These are phyloP conservation scores for Cotesia congregata DNA, from an alignment of 2,888 invertebrate genomes.

Conservation along the genomic window DNA sequence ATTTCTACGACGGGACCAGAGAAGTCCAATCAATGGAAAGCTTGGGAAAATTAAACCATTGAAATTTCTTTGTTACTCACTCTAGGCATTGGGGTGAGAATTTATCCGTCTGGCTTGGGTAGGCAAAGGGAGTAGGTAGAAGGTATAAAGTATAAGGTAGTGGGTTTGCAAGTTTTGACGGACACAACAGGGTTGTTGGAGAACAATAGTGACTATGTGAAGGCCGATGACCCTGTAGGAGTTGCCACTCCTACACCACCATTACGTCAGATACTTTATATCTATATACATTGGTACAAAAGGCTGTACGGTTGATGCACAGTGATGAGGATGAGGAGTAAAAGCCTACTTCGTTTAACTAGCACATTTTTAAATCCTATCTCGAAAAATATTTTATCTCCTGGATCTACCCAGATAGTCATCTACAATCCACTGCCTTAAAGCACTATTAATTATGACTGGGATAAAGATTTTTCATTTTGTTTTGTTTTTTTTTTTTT, in stretches of 20 bases:
- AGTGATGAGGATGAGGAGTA: not conserved
- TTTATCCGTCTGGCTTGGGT: not conserved
- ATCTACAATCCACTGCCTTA: not conserved
- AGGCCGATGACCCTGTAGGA: constrained; percentile 59
- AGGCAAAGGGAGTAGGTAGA: not conserved
- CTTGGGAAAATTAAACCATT: not conserved
- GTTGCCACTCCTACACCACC: constrained; percentile 60
- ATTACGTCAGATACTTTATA: constrained; percentile 56
- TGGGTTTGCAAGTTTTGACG: constrained; percentile 8
- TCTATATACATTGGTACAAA: constrained; percentile 23
- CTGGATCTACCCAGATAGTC: not conserved
- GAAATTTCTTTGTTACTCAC: not conserved
- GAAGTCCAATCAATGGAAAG: not conserved
- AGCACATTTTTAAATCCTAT: not conserved
- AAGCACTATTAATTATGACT: not conserved
- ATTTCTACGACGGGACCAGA: not conserved
- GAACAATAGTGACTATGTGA: constrained; percentile 57
- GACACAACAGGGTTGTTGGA: constrained; percentile 54
- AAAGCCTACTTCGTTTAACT: not conserved
- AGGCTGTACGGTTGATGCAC: not conserved
- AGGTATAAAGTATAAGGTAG: not conserved
- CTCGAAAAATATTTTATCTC: not conserved
- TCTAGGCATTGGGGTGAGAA: not conserved
- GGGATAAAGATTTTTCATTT: not conserved
- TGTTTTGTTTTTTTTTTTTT: not conserved